Percentiles rank a stretch among this genome's conserved stretches.
Evolutionary conservation across 2,797 vertebrate genomes (phyloP).

Genomic region (Lepus townsendii): DNA sequence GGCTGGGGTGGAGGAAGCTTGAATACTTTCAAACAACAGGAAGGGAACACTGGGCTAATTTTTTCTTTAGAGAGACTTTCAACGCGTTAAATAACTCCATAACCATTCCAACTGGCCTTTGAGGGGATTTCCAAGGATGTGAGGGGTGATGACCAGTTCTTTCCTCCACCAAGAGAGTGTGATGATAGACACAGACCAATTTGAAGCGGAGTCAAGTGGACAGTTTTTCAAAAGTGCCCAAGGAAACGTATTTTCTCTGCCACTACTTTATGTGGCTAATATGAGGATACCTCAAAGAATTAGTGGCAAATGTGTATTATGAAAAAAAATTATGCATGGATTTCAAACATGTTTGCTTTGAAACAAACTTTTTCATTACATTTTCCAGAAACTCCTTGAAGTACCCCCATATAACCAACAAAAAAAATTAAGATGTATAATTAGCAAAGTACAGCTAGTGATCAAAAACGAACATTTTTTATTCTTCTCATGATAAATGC

Average conservation of each 20-base stretch:
- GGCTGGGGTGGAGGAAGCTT: too few species aligned
- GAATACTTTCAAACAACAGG: neutral
- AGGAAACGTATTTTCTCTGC: neutral
- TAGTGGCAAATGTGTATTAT: neutral
- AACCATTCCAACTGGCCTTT: too few species aligned
- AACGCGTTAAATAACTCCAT: slow-evolving; percentile 13
- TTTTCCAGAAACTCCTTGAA: too few species aligned
- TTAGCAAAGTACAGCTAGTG: neutral
- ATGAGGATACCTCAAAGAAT: too few species aligned
- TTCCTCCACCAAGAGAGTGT: neutral
- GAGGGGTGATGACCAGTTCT: neutral
- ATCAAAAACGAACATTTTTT: slow-evolving; percentile 40
- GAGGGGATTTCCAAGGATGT: slow-evolving; percentile 26
- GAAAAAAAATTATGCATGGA: neutral
- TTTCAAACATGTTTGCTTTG: too few species aligned
- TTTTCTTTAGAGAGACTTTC: slow-evolving; percentile 48
- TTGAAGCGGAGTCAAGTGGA: neutral
- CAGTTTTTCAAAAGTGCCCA: neutral
- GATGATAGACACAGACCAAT: neutral
- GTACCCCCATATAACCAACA: neutral
- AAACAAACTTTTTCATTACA: too few species aligned
- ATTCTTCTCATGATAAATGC: neutral
- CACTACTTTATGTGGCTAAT: neutral
- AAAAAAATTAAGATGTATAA: slow-evolving; percentile 8
- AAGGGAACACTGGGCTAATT: neutral